A percentile compares a stretch with the other conserved stretches of the same genome.
Conservation (phyloP, 1,140 invertebrate species). For the Eurytemora carolleeae region DNA sequence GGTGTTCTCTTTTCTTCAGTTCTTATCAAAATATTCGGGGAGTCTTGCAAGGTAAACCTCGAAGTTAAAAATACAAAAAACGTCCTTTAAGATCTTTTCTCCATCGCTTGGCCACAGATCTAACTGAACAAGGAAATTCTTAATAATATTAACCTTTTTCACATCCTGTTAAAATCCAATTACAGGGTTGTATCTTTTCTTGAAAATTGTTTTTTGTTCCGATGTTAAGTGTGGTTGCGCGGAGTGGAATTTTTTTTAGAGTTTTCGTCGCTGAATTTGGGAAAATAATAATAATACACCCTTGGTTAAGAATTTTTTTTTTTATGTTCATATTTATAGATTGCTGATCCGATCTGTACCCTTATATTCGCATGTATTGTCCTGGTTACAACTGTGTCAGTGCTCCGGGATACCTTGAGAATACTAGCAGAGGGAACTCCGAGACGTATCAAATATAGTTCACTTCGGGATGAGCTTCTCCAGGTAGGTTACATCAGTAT, state of each 20-base stretch:
- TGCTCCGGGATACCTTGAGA: constrained; percentile 48
- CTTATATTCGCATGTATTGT: constrained; percentile 67
- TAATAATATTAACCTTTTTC: no score
- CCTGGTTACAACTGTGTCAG: constrained; percentile 49
- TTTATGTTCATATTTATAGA: no score
- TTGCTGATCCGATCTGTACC: constrained; percentile 73
- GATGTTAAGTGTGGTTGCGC: no score
- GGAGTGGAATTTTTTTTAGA: no score
- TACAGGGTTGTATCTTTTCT: no score
- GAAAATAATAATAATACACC: no score
- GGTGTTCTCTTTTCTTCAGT: constrained; percentile 38
- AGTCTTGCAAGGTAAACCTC: constrained; percentile 4
- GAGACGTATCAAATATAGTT: constrained; percentile 31
- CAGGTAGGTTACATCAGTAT: no score
- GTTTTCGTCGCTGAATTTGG: no score
- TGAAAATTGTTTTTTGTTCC: no score
- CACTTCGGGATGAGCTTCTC: constrained; percentile 28
- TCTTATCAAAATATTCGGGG: constrained; percentile 33
- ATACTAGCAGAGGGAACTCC: constrained; percentile 63
- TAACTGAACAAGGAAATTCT: no score
- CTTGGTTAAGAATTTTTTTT: no score
- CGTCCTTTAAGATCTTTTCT: not conserved
- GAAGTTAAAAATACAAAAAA: not conserved
- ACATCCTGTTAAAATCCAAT: no score
- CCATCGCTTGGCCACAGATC: not conserved